Evolutionary conservation across 2,888 invertebrate genomes (phyloP), one percentile per base, ranked within the genome.

Genomic region (Erebia epiphron): DNA sequence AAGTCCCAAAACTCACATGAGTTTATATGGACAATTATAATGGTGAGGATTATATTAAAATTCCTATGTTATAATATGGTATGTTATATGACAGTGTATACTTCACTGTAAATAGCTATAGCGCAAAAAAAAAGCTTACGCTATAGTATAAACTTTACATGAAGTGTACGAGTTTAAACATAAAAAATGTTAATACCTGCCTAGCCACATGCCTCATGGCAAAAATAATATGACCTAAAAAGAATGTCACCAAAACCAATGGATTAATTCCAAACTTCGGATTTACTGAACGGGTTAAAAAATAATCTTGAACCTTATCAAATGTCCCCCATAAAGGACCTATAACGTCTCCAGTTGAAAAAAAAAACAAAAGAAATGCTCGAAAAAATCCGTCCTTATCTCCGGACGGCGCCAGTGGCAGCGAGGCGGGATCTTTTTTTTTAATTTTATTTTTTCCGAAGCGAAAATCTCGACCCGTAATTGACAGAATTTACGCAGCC

Each of bases 401-500:
- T 85, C 74, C 69, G 78, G 71, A 77, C 86, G 88, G 88, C 88
- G 87, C 88, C 88, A 86, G 85, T 86, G 87, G 87, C 79, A 83
- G 80, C 79, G 79, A 78, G 80, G 75, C 82, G 78, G 79, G 76
- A 69, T 71, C 52, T 75, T 78, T 78, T 79, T 35, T 77, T 78
- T 75, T 76, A 73, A 75, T 76, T 78, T 80, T 78, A 78, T 78
- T 77, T 74, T 72, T 77, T 69, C 74, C 76, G 72, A 79, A 75
- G 79, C 80, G 78, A 80, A 82, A 81, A 80, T 80, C 78, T 77
- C 74, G 76, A 78, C 78, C 81, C 79, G 86, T 87, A 87, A 88
- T 89, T 87, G 88, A 87, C 86, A 85, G 86, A 89, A 89, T 87
- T 89, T 89, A 89, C 88, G 87, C 83, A 80, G 79, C 76, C 81